These are phyloP conservation scores for Euura lappo DNA, from an alignment of 1,140 invertebrate species.

Conservation along the genomic window DNA sequence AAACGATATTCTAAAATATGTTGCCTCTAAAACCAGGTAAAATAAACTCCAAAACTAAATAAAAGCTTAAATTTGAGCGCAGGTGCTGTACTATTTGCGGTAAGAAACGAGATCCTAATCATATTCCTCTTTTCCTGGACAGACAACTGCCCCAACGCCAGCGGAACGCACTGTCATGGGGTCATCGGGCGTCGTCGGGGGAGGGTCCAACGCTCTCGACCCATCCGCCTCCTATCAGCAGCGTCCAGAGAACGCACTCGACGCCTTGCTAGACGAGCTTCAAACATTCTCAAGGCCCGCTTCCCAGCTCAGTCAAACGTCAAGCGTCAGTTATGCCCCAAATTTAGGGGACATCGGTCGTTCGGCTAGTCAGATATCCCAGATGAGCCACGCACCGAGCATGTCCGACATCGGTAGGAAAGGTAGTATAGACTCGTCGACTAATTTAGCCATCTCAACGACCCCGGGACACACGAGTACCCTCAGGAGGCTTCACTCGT, in stretches of 20 bases:
- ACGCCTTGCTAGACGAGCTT: constrained; percentile 91
- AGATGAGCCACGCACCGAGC: constrained; percentile 44
- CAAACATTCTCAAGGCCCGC: constrained; percentile 82
- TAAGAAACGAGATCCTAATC: not conserved
- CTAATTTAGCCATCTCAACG: constrained; percentile 43
- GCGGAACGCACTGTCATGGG: constrained; percentile 64
- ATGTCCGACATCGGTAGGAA: constrained; percentile 63
- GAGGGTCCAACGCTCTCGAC: constrained; percentile 65
- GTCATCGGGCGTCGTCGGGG: constrained; percentile 67
- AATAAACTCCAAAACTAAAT: constrained; percentile 9
- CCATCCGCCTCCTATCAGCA: constrained; percentile 65
- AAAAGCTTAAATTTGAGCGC: not conserved
- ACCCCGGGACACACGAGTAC: constrained; percentile 48
- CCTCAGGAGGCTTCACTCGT: constrained; percentile 74
- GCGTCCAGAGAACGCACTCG: constrained; percentile 91
- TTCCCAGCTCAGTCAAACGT: constrained; percentile 47
- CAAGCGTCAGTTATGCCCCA: constrained; percentile 32
- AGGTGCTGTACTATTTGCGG: not conserved
- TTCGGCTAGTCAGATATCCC: constrained; percentile 36
- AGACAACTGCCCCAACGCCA: constrained; percentile 66
- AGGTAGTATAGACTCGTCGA: constrained; percentile 63
- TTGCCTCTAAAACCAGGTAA: constrained; percentile 16
- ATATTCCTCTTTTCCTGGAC: constrained; percentile 29
- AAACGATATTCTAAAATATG: constrained; percentile 22
- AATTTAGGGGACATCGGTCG: constrained; percentile 47